Percentiles rank a stretch among this genome's conserved stretches.
These are phyloP conservation scores for Dolichopus griseipennis DNA, from an alignment of 2,888 invertebrate genomes.

Conservation along the genomic window DNA sequence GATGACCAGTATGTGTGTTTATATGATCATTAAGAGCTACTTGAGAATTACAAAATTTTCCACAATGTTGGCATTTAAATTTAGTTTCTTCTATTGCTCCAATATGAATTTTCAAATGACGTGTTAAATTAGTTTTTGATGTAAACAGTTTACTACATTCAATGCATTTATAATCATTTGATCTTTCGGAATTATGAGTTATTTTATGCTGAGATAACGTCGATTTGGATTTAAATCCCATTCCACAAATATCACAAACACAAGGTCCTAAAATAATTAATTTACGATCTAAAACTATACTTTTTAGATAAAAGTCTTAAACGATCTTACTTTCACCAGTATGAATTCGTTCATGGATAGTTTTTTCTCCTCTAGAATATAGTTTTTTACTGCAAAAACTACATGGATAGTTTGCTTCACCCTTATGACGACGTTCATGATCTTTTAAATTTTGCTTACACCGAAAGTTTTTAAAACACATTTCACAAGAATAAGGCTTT, in stretches of 20 bases:
- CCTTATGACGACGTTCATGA: constrained; percentile 1
- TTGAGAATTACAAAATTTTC: constrained; percentile 5
- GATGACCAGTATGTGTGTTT: constrained; percentile 5
- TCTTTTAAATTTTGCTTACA: constrained; percentile 8
- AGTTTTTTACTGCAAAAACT: not conserved
- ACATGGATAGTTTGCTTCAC: constrained; percentile 11
- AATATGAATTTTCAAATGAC: constrained; percentile 7
- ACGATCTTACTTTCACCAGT: not conserved
- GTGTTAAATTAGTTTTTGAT: constrained; percentile 7
- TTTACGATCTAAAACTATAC: not conserved
- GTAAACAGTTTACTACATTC: constrained; percentile 8
- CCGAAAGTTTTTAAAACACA: not conserved
- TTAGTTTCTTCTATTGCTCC: constrained; percentile 10
- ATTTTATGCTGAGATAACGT: constrained; percentile 7
- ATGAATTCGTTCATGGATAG: constrained; percentile 9
- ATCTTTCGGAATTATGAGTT: not conserved
- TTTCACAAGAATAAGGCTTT: not conserved
- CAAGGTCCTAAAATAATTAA: not conserved
- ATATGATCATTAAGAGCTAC: constrained; percentile 8
- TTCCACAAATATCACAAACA: constrained; percentile 8
- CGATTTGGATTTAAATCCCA: not conserved
- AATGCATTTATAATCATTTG: not conserved
- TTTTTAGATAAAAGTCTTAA: too few relatives aligned
- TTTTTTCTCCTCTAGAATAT: constrained; percentile 7
- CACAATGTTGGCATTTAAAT: constrained; percentile 5